Evolutionary conservation across 2,888 invertebrate genomes (phyloP).

Genomic region (Pseudococcus longispinus): DNA sequence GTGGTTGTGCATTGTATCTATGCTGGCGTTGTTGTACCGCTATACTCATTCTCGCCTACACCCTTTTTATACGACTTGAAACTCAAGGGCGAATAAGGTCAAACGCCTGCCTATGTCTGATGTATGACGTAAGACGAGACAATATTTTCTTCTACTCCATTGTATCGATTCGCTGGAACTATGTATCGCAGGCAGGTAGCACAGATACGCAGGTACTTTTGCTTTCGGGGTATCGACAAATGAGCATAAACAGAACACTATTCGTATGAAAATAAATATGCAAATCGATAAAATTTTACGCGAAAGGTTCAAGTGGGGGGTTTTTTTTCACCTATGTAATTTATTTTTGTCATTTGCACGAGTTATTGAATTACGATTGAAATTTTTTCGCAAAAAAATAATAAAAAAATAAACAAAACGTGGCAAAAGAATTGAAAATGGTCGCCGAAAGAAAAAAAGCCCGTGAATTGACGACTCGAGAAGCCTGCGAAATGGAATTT

Average conservation of each 20-base stretch:
- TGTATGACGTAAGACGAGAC: constrained; percentile 50
- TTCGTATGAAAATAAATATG: not conserved
- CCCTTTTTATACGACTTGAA: constrained; percentile 46
- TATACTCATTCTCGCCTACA: constrained; percentile 52
- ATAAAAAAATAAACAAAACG: not conserved
- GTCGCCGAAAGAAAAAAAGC: not conserved
- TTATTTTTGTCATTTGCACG: not conserved
- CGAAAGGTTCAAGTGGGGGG: not conserved
- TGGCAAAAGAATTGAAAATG: not conserved
- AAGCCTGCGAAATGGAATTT: not conserved
- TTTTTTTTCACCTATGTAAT: not conserved
- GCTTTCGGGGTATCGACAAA: not conserved
- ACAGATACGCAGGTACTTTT: constrained; percentile 29
- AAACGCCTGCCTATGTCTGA: constrained; percentile 54
- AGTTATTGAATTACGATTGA: not conserved
- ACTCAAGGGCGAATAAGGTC: constrained; percentile 54
- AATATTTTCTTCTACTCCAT: not conserved
- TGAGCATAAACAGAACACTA: not conserved
- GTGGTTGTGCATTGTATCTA: constrained; percentile 46
- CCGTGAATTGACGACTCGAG: not conserved
- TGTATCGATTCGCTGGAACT: constrained; percentile 41
- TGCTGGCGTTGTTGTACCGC: constrained; percentile 51
- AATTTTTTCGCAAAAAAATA: not conserved
- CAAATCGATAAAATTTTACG: not conserved
- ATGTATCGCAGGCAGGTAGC: constrained; percentile 18